These are phyloP conservation scores for Catocala sponsa DNA, from an alignment of 2,888 invertebrate genomes.

Conservation along the genomic window DNA sequence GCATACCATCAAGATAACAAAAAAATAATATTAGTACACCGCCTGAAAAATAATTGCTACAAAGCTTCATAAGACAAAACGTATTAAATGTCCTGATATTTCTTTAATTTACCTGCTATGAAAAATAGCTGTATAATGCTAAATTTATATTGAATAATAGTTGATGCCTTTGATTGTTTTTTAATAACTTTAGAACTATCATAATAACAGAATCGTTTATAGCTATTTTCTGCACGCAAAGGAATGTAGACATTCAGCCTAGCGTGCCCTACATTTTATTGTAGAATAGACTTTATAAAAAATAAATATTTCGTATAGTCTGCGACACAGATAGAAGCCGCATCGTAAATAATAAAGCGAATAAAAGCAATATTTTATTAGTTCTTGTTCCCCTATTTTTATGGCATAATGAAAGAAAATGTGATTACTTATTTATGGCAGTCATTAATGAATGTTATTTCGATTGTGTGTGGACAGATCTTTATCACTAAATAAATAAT, in stretches of 20 bases:
- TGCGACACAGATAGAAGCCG: constrained; percentile 21
- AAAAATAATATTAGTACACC: no score
- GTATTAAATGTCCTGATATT: no score
- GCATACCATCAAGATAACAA: no score
- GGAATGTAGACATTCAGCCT: constrained; percentile 25
- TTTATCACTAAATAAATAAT: no score
- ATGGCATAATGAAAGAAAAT: constrained; percentile 44
- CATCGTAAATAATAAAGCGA: constrained; percentile 31
- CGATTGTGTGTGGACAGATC: no score
- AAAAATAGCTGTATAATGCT: no score
- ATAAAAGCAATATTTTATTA: constrained; percentile 35
- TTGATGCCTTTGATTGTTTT: no score
- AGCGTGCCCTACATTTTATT: constrained; percentile 29
- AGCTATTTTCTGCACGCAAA: constrained; percentile 9
- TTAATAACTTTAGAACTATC: constrained; percentile 23
- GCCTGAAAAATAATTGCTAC: no score
- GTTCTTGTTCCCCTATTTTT: constrained; percentile 28
- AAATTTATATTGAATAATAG: no score
- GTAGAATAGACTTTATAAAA: constrained; percentile 30
- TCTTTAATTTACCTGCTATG: no score
- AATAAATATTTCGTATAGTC: constrained; percentile 16
- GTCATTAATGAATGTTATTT: neutral
- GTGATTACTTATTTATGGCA: constrained; percentile 24
- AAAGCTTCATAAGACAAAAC: no score
- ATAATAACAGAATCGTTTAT: constrained; percentile 10